phyloP scores from a whole-genome alignment of 2,113 vertebrate genomes.

The Acrocephalus kingi region DNA sequence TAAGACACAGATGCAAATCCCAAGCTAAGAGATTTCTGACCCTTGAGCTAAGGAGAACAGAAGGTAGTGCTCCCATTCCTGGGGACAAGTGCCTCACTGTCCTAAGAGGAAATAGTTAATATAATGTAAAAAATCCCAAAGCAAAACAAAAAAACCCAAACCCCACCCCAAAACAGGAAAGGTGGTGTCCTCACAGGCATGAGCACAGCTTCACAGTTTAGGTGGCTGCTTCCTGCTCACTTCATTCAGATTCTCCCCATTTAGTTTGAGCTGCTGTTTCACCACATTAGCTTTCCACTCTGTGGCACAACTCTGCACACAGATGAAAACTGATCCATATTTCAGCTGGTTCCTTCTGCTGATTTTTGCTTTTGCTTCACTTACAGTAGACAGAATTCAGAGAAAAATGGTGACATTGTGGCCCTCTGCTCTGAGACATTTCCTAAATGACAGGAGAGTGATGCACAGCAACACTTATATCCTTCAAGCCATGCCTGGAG shows the following conservation, averaged over 20 bases:
- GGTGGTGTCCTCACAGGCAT: not conserved
- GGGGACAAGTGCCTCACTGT: not conserved
- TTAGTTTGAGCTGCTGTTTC: not conserved
- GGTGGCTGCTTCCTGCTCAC: not conserved
- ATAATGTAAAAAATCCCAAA: not conserved
- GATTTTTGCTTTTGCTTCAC: not conserved
- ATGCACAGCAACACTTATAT: conserved; percentile 79
- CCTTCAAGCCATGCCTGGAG: conserved; percentile 49
- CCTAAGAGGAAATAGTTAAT: not conserved
- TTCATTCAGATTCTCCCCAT: not conserved
- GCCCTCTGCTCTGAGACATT: not conserved
- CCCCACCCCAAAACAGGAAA: not conserved
- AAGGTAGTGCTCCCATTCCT: not conserved
- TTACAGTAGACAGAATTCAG: not conserved
- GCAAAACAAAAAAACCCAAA: not conserved
- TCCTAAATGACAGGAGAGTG: conserved; percentile 82
- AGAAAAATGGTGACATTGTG: fast-evolving
- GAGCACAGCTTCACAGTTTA: not conserved
- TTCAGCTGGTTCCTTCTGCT: not conserved
- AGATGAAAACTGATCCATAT: not conserved
- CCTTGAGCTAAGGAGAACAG: not conserved
- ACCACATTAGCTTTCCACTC: not conserved
- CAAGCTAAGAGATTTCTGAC: not conserved
- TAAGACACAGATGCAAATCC: not conserved
- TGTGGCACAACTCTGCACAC: not conserved